These are phyloP conservation scores for Furcifer pardalis DNA, from an alignment of 2,797 vertebrate genomes.

Conservation along the genomic window DNA sequence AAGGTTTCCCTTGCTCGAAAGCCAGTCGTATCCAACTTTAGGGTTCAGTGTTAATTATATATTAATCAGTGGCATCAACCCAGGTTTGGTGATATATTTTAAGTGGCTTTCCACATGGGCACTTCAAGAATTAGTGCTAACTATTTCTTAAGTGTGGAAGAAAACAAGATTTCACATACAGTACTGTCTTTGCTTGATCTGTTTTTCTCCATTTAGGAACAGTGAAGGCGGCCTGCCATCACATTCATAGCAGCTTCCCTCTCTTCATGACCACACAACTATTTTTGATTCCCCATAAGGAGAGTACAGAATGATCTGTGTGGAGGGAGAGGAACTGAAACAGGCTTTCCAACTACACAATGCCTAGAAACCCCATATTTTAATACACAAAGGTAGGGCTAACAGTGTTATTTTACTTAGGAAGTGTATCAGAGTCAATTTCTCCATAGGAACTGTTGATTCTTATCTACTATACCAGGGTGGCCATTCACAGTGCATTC, in stretches of 20 bases:
- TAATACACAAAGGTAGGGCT: background rate
- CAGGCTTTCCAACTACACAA: background rate
- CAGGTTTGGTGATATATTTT: background rate
- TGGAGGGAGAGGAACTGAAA: no score
- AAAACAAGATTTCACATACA: background rate
- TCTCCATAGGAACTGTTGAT: background rate
- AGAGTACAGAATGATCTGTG: background rate
- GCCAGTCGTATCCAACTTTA: no score
- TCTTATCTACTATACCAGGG: background rate
- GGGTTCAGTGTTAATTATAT: background rate
- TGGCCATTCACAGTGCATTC: no score
- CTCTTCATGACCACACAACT: background rate
- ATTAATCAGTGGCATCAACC: background rate
- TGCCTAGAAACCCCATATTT: background rate
- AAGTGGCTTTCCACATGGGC: no score
- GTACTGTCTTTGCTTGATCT: background rate
- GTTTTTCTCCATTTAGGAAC: background rate
- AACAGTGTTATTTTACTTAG: background rate
- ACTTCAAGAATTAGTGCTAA: background rate
- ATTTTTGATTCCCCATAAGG: background rate
- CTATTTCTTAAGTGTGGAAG: background rate
- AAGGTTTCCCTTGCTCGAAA: no score
- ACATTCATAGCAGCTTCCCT: no score
- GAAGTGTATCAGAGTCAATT: background rate
- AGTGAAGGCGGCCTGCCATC: background rate